phyloP scores from a whole-genome alignment of 2,113 vertebrate species.

The Psilopogon haemacephalus region DNA sequence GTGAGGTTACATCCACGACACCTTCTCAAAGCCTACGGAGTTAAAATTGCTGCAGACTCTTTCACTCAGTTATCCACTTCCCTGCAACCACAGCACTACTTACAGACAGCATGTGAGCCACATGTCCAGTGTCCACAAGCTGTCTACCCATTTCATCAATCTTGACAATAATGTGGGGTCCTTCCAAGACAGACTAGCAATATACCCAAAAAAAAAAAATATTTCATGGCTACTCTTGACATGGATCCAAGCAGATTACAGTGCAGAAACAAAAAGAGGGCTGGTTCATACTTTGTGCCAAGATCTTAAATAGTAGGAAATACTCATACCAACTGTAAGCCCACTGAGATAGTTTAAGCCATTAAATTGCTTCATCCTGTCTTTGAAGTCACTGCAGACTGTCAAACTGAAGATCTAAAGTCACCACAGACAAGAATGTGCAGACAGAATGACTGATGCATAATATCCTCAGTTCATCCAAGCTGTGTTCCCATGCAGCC shows the following conservation, averaged over 20 bases:
- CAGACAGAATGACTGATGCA: not conserved
- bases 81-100: not conserved
- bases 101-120: not conserved
- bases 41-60: not conserved
- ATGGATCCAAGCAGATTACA: not conserved
- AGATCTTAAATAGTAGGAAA: not conserved
- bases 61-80: not conserved
- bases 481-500: not conserved
- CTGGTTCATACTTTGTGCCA: not conserved
- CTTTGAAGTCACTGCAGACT: not conserved
- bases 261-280: not conserved
- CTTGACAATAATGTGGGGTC: not conserved
- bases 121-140: not conserved
- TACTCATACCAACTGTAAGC: not conserved
- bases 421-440: not conserved
- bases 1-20: not conserved
- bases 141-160: not conserved
- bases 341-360: not conserved
- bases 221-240: not conserved
- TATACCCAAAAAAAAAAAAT: not conserved
- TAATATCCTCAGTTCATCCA: not conserved
- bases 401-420: not conserved
- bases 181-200: not conserved
- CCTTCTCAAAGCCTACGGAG: not conserved
- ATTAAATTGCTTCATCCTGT: not conserved